Evolutionary conservation across 1,140 invertebrate genomes (phyloP), one percentile per base, ranked within the genome.

Genomic region (Drosophila oshimai): DNA sequence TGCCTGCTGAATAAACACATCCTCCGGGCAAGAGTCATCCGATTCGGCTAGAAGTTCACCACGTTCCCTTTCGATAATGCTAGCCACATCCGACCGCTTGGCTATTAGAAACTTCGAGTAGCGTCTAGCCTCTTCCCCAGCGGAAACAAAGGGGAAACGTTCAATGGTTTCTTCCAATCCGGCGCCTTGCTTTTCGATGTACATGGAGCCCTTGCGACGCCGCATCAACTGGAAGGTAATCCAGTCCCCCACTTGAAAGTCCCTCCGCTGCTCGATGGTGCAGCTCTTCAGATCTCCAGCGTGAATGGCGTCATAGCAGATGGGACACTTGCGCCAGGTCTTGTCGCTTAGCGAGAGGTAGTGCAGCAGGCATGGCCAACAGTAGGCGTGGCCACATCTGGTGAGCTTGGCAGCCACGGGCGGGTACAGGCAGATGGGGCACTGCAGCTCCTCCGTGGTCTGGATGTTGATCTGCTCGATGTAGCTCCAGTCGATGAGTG

Each of bases 311-410:
- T 96, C 95, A 83, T 95, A 95, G 91, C 97, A 98, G 62, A 98
- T 97, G 0, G 97, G 97, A 91, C 97, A 98, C 86, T 95, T 93
- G 70, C 95, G 91, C 94, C 93, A 93, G 41, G 93, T 87, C 92
- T 91, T 95, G 77, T 98, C 96, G 36, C 95, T 95, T 2, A 98
- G 91, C 12, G 96, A 93, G 54, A 98, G 92, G 91, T 99, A 99
- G 91, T 99, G 98, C 15, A 99, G 93, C 76, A 99, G 94, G 89
- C 98, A 99, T 0, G 97, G 93, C 97, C 97, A 99, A 91, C 98
- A 99, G 89, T 97, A 99, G 55, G 98, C 95, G 91, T 99, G 98
- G 17, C 98, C 98, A 92, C 98, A 99, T 26, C 95, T 93, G 0
- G 97, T 98, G 84, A 99, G 97, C 92, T 98, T 97, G 2, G 95